Evolutionary conservation across 92 coral and sea anemone genomes (phyloP).

Genomic region (Zoanthus sansibaricus): DNA sequence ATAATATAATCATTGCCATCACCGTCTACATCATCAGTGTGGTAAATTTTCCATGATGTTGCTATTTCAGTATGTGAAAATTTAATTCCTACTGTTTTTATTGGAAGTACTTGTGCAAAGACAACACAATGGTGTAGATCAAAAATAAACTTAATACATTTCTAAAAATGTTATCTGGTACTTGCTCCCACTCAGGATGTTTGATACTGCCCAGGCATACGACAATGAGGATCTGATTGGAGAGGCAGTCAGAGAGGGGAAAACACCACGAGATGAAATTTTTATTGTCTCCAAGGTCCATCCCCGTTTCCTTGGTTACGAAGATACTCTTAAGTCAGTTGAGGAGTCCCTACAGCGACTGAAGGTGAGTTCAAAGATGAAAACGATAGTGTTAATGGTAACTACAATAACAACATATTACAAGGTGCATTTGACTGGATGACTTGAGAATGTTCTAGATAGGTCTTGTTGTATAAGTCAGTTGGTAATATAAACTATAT

Average conservation of each 20-base stretch:
- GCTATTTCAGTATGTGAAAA: too few relatives aligned
- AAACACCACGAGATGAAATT: conserved; percentile 84
- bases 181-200: conserved; percentile 55
- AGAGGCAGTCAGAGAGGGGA: conserved; percentile 76
- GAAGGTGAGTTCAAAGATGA: conserved; percentile 67
- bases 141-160: too few relatives aligned
- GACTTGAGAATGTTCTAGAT: too few relatives aligned
- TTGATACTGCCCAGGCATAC: conserved; percentile 95
- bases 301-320: conserved; percentile 83
- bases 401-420: too few relatives aligned
- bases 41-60: too few relatives aligned
- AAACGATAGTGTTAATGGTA: too few relatives aligned
- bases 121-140: too few relatives aligned
- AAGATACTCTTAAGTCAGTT: conserved; percentile 85
- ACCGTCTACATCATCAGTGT: not conserved
- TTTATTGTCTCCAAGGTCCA: conserved; percentile 88
- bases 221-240: conserved; percentile 88
- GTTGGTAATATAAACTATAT: not conserved
- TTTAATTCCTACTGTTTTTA: too few relatives aligned
- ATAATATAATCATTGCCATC: not conserved
- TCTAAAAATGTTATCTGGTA: too few relatives aligned
- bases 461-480: not conserved
- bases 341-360: conserved; percentile 79
- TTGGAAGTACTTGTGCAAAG: too few relatives aligned
- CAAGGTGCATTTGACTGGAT: too few relatives aligned